These are phyloP conservation scores for Tineola bisselliella DNA, from an alignment of 2,888 invertebrate species.

Conservation along the genomic window DNA sequence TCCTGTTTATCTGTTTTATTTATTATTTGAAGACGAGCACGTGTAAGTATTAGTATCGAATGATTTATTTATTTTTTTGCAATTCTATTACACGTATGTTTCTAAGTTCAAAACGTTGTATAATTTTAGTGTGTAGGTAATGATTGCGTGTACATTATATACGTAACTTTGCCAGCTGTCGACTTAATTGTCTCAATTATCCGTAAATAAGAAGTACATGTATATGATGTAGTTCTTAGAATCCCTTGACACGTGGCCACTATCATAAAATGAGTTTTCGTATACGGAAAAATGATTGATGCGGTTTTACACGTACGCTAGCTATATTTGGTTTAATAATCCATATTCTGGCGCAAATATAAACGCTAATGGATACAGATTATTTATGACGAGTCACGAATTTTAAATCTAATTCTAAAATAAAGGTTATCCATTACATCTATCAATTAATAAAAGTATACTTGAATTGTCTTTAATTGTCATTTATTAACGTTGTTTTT, in stretches of 20 bases:
- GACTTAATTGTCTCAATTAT: slow-evolving; percentile 8
- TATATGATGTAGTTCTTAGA: not conserved
- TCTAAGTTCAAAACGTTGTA: not conserved
- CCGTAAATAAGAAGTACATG: not conserved
- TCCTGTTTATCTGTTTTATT: not conserved
- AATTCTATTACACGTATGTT: not conserved
- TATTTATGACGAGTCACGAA: not conserved
- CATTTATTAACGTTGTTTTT: too few relatives aligned
- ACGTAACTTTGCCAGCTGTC: slow-evolving; percentile 8
- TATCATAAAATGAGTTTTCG: not conserved
- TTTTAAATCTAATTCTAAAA: not conserved
- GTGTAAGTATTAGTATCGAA: not conserved
- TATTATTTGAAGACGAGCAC: not conserved
- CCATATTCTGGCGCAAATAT: not conserved
- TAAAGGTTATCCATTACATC: not conserved
- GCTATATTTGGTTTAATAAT: not conserved
- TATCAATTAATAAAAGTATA: not conserved
- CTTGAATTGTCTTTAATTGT: too few relatives aligned
- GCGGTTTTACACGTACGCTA: not conserved
- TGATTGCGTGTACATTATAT: slow-evolving; percentile 1
- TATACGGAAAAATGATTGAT: not conserved
- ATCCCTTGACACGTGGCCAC: not conserved
- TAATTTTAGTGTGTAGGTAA: not conserved
- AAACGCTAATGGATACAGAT: not conserved
- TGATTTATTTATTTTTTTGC: not conserved